Percentiles rank a stretch among this genome's conserved stretches.
Conservation (phyloP, 2,888 invertebrate species). For the Agrotis ipsilon region DNA sequence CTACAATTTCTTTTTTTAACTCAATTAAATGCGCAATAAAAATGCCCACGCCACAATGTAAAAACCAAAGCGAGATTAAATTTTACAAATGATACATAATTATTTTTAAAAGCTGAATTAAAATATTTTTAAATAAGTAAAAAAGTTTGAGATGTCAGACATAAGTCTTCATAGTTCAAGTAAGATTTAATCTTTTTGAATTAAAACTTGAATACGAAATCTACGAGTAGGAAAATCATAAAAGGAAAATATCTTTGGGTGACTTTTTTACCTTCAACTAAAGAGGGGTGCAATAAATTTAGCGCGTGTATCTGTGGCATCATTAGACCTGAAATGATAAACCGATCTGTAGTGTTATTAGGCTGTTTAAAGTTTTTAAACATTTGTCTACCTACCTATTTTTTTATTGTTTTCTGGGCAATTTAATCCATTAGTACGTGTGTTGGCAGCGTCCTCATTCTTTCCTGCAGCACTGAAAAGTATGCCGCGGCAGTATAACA, state of each 20-base stretch:
- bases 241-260: no score
- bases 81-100: slow-evolving; percentile 14
- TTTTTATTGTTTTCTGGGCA: no score
- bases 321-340: no score
- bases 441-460: not conserved
- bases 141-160: not conserved
- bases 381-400: no score
- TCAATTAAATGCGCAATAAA: not conserved
- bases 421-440: not conserved
- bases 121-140: no score
- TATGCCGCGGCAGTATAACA: not conserved
- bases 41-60: not conserved
- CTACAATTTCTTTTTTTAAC: slow-evolving; percentile 2
- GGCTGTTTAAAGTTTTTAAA: no score
- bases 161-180: slow-evolving; percentile 2
- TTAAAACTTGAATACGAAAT: slow-evolving; percentile 31
- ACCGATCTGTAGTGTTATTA: no score
- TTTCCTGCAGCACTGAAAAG: not conserved
- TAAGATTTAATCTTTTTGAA: slow-evolving; percentile 33
- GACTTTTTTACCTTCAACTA: no score
- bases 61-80: not conserved
- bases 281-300: no score
- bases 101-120: no score
- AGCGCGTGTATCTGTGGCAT: no score
- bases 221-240: no score